Evolutionary conservation across 2,888 invertebrate species (phyloP), one percentile per base, ranked within the genome.

Genomic region (Ormyrus thymus): DNA sequence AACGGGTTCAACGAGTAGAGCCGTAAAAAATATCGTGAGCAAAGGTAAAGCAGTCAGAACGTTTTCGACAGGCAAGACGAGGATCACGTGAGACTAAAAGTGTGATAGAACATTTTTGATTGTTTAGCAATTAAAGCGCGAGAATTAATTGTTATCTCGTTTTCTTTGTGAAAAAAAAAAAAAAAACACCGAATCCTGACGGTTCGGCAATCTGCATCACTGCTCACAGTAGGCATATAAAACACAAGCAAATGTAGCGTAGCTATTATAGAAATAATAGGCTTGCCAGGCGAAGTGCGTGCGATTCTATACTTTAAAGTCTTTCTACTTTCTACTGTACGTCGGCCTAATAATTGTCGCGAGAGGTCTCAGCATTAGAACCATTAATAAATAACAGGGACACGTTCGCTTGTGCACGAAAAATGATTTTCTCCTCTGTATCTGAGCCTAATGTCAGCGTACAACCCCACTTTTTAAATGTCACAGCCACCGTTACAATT

Each of bases 41-140:
- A 86, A 89, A 89, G 89, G 89, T 89, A 89, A 89, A 87, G 85
- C 46, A 83, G 87, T 11, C 82, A 86, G 65, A 80, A 84, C 89
- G 86, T 86, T 87, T 83, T 79, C 82, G 83, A 86, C 88, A 86
- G 88, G 84, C 83, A 84, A 85, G 84, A 86, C 83, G 84, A 85
- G 84, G 80, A 81, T 87, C 85, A 86, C 84, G 85, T 86, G 86
- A 87, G 83, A 85, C 83, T 84, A 84, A 29, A 84, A 85, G 84
- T 85, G 84, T 85, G 84, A 84, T 83, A 83, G 84, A 84, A 29
- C 83, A 84, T 78, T 78, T 29, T 78, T 71, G 11, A 56, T 86
- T 86, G 83, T 86, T 85, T 85, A 84, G 43, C 66, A 56, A 80
- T 64, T 77, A 68, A 55, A 73, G 76, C 83, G 84, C 84, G 79